Evolutionary conservation across 1,140 invertebrate species (phyloP).

Genomic region (Eumeta japonica): DNA sequence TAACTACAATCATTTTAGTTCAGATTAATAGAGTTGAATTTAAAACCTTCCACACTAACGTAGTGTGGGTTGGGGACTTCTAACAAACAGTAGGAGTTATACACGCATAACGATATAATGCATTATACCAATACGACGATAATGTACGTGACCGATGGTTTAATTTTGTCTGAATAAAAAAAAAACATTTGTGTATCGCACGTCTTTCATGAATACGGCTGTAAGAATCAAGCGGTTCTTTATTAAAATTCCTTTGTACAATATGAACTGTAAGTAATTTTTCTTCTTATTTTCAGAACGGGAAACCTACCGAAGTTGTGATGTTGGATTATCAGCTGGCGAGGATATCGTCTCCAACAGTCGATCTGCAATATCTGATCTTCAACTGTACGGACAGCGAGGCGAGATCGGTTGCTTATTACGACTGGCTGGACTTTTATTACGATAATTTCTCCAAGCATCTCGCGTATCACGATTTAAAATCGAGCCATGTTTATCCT

Average conservation of each 20-base stretch:
- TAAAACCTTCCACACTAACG: no score
- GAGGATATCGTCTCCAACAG: conserved; percentile 11
- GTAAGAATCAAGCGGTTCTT: background rate
- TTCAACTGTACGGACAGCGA: conserved; percentile 19
- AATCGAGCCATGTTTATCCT: conserved; percentile 12
- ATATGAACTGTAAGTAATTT: background rate
- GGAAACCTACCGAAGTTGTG: conserved; percentile 8
- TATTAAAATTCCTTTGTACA: background rate
- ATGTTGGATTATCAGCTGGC: conserved; percentile 22
- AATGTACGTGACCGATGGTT: no score
- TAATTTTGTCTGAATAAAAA: no score
- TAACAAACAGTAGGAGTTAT: no score
- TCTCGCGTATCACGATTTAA: conserved; percentile 14
- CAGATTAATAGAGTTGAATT: no score
- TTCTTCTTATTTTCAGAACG: conserved; percentile 14
- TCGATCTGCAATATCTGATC: conserved; percentile 15
- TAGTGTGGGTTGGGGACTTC: no score
- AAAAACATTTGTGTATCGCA: no score
- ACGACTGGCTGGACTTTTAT: conserved; percentile 23
- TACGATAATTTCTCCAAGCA: conserved; percentile 14
- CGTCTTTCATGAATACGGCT: no score
- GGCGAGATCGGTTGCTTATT: conserved; percentile 11
- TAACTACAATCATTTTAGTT: no score
- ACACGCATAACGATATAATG: no score
- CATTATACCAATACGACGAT: no score